Percentiles rank a stretch among this genome's conserved stretches.
These are phyloP conservation scores for Incurvaria masculella DNA, from an alignment of 2,888 invertebrate species.

Conservation along the genomic window DNA sequence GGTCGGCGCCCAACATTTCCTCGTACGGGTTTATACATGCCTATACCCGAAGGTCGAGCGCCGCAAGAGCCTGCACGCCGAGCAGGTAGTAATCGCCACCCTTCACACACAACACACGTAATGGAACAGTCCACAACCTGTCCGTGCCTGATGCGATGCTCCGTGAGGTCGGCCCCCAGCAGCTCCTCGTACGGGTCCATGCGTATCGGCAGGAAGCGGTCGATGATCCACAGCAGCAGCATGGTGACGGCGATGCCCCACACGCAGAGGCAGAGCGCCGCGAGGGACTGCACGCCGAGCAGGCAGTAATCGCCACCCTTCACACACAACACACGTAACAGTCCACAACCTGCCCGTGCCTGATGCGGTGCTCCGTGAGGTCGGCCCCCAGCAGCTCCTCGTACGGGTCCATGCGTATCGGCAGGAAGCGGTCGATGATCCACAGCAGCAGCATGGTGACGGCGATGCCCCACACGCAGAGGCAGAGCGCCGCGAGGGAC, in stretches of 20 bases:
- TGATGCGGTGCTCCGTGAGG: conserved; percentile 80
- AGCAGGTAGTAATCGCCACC: conserved; percentile 85
- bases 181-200: conserved; percentile 85
- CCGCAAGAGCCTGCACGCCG: conserved; percentile 76
- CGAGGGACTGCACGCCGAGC: conserved; percentile 76
- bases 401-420: conserved; percentile 82
- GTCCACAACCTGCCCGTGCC: conserved; percentile 69
- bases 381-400: conserved; percentile 89
- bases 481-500: conserved; percentile 65
- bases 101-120: neutral
- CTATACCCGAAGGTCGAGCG: conserved; percentile 71
- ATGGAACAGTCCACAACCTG: conserved; percentile 39
- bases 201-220: conserved; percentile 76
- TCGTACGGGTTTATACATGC: conserved; percentile 84
- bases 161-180: conserved; percentile 85
- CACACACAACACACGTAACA: no score
- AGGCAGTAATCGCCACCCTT: conserved; percentile 89
- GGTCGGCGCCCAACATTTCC: conserved; percentile 85
- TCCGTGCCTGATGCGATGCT: conserved; percentile 76
- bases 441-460: conserved; percentile 73
- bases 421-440: conserved; percentile 72
- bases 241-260: conserved; percentile 78
- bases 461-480: conserved; percentile 70
- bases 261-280: conserved; percentile 63
- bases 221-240: conserved; percentile 71